Conservation (phyloP, 1,140 invertebrate species). For the Drosophila ercepeae region DNA sequence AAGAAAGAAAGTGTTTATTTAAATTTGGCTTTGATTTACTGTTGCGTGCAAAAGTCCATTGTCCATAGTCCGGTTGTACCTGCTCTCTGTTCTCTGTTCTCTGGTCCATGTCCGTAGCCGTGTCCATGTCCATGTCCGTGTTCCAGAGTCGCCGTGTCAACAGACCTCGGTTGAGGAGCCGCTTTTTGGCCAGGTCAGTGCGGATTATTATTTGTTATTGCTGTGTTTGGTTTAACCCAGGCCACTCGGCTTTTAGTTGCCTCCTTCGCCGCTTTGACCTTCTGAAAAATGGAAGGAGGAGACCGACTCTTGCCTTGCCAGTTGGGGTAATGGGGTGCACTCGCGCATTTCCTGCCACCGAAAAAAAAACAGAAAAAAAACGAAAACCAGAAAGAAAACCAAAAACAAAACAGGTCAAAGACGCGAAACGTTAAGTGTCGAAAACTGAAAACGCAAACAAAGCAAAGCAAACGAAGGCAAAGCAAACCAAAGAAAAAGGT, state of each 20-base stretch:
- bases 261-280: slow-evolving; percentile 42
- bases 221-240: background rate
- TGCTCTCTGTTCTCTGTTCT: background rate
- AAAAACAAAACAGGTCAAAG: slow-evolving; percentile 20
- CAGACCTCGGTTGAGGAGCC: slow-evolving; percentile 11
- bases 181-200: slow-evolving; percentile 43
- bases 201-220: slow-evolving; percentile 46
- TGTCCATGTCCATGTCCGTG: background rate
- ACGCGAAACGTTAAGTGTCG: slow-evolving; percentile 77
- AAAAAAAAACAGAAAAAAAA: slow-evolving; percentile 38
- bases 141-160: slow-evolving; percentile 12
- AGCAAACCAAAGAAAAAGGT: slow-evolving; percentile 28
- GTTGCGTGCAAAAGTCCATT: slow-evolving; percentile 21
- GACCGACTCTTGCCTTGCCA: background rate
- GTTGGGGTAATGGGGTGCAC: slow-evolving; percentile 23
- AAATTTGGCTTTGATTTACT: slow-evolving; percentile 37
- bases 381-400: slow-evolving; percentile 65
- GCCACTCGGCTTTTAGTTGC: background rate
- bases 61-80: background rate
- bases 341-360: slow-evolving; percentile 61
- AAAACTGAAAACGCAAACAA: slow-evolving; percentile 65
- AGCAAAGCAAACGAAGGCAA: slow-evolving; percentile 46
- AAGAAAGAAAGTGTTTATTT: slow-evolving; percentile 30
- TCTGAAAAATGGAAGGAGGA: slow-evolving; percentile 12
- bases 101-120: no score